These are phyloP conservation scores for Fundulus diaphanus DNA, from an alignment of 2,797 vertebrate species.

Conservation along the genomic window DNA sequence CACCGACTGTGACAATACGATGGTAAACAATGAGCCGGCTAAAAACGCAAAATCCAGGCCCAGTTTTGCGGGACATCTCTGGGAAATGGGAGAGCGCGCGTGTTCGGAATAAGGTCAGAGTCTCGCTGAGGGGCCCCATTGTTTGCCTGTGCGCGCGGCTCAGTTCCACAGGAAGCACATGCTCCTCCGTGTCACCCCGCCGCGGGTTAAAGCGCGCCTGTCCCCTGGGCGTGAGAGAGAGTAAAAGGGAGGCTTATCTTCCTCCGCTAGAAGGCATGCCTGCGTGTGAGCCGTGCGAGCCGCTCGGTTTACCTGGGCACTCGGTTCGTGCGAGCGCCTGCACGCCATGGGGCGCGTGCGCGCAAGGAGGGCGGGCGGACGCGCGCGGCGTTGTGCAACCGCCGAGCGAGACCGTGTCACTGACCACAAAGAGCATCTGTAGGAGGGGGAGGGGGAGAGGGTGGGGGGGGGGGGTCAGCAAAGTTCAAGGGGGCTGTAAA, in stretches of 20 bases:
- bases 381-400: slow-evolving; percentile 51
- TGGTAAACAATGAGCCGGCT: not conserved
- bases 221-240: slow-evolving; percentile 55
- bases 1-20: not conserved
- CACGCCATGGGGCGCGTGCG: slow-evolving; percentile 52
- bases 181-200: slow-evolving; percentile 63
- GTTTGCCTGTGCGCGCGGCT: slow-evolving; percentile 41
- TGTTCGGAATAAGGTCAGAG: slow-evolving; percentile 39
- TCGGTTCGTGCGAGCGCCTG: slow-evolving; percentile 67
- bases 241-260: slow-evolving; percentile 75
- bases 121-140: slow-evolving; percentile 13
- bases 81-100: not conserved
- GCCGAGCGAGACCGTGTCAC: slow-evolving; percentile 75
- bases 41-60: not conserved
- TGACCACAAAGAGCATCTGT: slow-evolving; percentile 74
- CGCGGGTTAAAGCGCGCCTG: slow-evolving; percentile 36
- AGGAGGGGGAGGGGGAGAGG: slow-evolving; percentile 4
- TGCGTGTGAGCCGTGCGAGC: slow-evolving; percentile 72
- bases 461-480: slow-evolving; percentile 66
- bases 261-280: slow-evolving; percentile 62
- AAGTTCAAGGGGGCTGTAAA: slow-evolving; percentile 73
- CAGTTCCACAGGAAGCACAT: slow-evolving; percentile 61
- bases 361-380: slow-evolving; percentile 42
- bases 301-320: slow-evolving; percentile 67
- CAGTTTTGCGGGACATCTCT: not conserved